Evolutionary conservation across 2,113 vertebrate genomes (phyloP).

Genomic region (Microcebus murinus): DNA sequence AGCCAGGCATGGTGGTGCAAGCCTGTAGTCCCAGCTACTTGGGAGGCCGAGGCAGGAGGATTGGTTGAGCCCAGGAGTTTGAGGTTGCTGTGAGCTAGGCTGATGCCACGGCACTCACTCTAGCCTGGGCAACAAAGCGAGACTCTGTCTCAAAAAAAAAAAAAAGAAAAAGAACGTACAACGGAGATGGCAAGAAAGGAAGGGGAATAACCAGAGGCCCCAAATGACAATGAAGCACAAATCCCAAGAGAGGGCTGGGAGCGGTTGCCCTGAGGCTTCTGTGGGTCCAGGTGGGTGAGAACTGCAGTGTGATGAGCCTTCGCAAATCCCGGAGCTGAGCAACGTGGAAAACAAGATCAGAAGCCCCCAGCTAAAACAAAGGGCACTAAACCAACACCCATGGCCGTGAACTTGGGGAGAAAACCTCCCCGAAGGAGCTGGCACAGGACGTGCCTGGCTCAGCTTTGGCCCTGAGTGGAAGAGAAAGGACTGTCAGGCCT

Average conservation of each 20-base stretch:
- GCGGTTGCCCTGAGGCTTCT: too few relatives aligned
- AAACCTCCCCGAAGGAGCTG: not conserved
- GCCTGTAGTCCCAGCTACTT: too few relatives aligned
- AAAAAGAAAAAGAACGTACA: not conserved
- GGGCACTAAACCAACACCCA: not conserved
- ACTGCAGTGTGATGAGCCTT: not conserved
- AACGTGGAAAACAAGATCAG: not conserved
- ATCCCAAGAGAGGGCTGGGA: not conserved
- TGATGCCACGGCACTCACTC: too few relatives aligned
- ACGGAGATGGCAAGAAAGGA: not conserved
- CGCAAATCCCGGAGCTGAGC: not conserved
- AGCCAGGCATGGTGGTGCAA: too few relatives aligned
- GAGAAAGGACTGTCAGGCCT: not conserved
- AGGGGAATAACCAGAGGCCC: not conserved
- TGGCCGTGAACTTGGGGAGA: not conserved
- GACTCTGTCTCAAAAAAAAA: too few relatives aligned
- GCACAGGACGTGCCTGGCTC: fast-evolving
- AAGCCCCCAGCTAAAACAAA: not conserved
- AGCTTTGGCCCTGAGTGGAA: not conserved
- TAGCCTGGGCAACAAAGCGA: too few relatives aligned
- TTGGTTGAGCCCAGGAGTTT: too few relatives aligned
- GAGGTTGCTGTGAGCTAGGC: too few relatives aligned
- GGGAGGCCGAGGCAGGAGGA: too few relatives aligned
- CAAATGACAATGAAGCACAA: not conserved
- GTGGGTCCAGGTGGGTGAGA: not conserved